Base-by-base conservation (phyloP, 2,888 invertebrate species). In the Drosophila multiciliata region DNA sequence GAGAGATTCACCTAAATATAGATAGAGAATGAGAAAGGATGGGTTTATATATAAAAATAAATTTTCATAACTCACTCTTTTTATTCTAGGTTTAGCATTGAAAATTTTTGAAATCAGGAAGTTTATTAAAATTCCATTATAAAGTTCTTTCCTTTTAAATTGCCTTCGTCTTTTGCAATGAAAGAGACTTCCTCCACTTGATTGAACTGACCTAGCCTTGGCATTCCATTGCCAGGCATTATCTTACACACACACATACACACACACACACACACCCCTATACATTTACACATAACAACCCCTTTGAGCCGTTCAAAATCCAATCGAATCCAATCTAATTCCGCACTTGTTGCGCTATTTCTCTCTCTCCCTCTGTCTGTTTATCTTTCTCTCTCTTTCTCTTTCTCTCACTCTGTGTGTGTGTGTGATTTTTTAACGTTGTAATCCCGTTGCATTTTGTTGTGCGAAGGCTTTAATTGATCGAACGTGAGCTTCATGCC, bases 401-500 rank as follows among this genome's bases (percentile, higher is more conserved):
- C 26, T 58, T 4, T 57, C 50, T 12, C 23, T 20, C 36, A 6
- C 45, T 50, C n/a, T 52, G 7, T 38, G 29, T 48, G 3, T 38
- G 2, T 32, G 20, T 50, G 29, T 49, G 15, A 29, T 29, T 20
- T 23, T 74, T 61, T 38, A 59, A 53, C 48, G 42, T 45, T 48
- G 15, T 63, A 59, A 61, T 78, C 35, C 54, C 62, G 62, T 74
- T 72, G 58, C 64, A 61, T 75, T 74, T 72, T 71, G 75, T 75
- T 85, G 75, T 68, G 77, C 77, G 78, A 88, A 82, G 82, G 87
- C 78, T 88, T 87, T 88, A 87, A 87, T 88, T 87, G 88, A 87
- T 88, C 72, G 88, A 85, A 87, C 87, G 87, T 88, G 87, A 70
- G 73, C 80, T 80, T 77, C 83, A 88, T 87, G 70, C 71, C 83